Evolutionary conservation across 2,113 vertebrate species (phyloP), one percentile per base, ranked within the genome.

Genomic region (Ceyx melanurus): DNA sequence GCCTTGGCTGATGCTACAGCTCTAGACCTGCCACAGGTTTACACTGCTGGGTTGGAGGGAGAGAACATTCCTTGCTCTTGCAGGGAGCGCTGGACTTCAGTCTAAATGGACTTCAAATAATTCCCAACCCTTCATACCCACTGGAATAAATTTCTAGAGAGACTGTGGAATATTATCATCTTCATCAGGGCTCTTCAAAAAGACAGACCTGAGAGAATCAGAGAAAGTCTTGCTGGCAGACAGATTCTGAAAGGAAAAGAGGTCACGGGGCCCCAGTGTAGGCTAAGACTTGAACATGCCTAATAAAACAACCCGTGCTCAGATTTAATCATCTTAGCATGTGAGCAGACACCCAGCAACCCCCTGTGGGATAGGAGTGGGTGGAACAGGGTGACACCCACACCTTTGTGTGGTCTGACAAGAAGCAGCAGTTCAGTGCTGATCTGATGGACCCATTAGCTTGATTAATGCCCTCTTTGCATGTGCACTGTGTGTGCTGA

Each of bases 281-380:
- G 65, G 71, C 42, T 78, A 67, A 43, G 72, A 82, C 61, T 15
- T 81, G 71, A 75, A 88, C 50, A 26, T 79, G 45, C 64, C 31
- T 70, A 58, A 31, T 57, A n/a, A 66, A 28, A 80, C 71, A 54
- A 22, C 71, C 51, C 0, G 0, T 73, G 60, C 54, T 76, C 46
- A 42, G 46, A 58, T 82, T 87, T 58, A 73, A 82, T 79, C 33
- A 23, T 77, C 25, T 70, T 57, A 45, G 83, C 74, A 18, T 5
- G 7, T 61, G 64, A 86, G 72, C 87, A 94, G 82, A 62, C 57
- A 35, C 62, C 76, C 31, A 4, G 70, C 89, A 70, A 89, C 40
- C 82, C 78, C 31, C 54, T 68, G 78, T 89, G 95, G 88, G 93
- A 72, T 61, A 84, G 82, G 72, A 85, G 76, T 71, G 88, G 82